A percentile compares a stretch with the other conserved stretches of the same genome.
These are phyloP conservation scores for Mesodorylaimus sp. DNA, from an alignment of 2,888 invertebrate genomes.

Conservation along the genomic window DNA sequence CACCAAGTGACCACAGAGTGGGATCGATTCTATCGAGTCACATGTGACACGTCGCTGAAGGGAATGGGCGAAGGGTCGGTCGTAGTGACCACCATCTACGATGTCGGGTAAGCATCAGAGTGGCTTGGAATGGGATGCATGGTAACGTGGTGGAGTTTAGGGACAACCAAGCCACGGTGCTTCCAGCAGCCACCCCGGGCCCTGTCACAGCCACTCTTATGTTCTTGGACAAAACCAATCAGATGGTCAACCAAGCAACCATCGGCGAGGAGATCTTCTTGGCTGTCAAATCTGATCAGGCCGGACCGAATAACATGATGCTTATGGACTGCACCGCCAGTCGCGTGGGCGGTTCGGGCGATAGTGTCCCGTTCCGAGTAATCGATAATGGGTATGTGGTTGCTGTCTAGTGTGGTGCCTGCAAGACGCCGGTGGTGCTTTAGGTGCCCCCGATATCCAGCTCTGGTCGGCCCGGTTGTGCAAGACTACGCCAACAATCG, in stretches of 20 bases:
- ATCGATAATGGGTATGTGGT: conserved; percentile 19
- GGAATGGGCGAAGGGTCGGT: conserved; percentile 29
- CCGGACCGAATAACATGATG: conserved; percentile 31
- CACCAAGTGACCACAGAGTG: conserved; percentile 31
- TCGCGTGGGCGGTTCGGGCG: conserved; percentile 27
- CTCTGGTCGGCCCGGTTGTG: conserved; percentile 28
- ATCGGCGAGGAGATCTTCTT: conserved; percentile 26
- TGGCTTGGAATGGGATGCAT: too few relatives aligned
- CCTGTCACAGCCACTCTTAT: conserved; percentile 27
- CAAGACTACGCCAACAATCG: conserved; percentile 29
- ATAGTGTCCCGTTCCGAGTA: conserved; percentile 27
- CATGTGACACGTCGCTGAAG: conserved; percentile 28
- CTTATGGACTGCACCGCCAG: conserved; percentile 29
- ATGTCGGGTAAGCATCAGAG: conserved; percentile 23
- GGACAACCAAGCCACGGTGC: conserved; percentile 17
- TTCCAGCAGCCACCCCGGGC: conserved; percentile 27
- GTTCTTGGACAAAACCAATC: conserved; percentile 21
- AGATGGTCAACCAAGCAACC: conserved; percentile 18
- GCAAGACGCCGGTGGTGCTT: neutral
- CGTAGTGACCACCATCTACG: conserved; percentile 29
- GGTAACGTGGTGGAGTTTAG: conserved; percentile 1
- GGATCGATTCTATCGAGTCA: conserved; percentile 30
- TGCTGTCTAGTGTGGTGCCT: neutral
- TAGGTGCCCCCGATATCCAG: conserved; percentile 28
- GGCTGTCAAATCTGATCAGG: conserved; percentile 26